phyloP scores from a whole-genome alignment of 1,140 invertebrate species.

The Ceratosolen fusciceps region DNA sequence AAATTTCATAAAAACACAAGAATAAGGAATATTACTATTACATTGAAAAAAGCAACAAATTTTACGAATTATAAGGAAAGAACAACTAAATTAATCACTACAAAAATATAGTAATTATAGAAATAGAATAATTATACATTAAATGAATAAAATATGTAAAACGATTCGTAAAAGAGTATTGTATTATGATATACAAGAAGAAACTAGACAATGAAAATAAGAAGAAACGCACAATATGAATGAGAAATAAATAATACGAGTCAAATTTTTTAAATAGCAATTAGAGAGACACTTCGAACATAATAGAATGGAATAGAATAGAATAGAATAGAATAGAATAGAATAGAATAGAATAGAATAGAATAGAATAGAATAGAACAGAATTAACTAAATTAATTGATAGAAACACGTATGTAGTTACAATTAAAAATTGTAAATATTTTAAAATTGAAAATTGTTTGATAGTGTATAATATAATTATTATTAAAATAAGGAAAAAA shows the following conservation, averaged over 20 bases:
- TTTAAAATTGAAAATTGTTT: conserved; percentile 5
- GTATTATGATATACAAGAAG: neutral
- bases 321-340: too few relatives aligned
- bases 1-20: too few relatives aligned
- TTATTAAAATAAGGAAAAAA: conserved; percentile 41
- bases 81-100: neutral
- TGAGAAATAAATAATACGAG: too few relatives aligned
- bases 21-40: neutral
- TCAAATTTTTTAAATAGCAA: too few relatives aligned
- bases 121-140: neutral
- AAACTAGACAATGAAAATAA: too few relatives aligned
- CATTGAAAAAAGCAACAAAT: neutral
- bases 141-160: neutral
- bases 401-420: neutral
- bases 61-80: neutral
- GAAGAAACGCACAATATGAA: too few relatives aligned
- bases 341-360: neutral
- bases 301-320: neutral
- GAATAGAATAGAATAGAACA: neutral
- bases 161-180: neutral
- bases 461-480: neutral
- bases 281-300: too few relatives aligned
- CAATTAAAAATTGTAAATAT: neutral
- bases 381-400: too few relatives aligned
- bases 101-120: neutral